Conservation (phyloP, 53 echinoderm and acorn worm species). For the Echinometra lucunter region DNA sequence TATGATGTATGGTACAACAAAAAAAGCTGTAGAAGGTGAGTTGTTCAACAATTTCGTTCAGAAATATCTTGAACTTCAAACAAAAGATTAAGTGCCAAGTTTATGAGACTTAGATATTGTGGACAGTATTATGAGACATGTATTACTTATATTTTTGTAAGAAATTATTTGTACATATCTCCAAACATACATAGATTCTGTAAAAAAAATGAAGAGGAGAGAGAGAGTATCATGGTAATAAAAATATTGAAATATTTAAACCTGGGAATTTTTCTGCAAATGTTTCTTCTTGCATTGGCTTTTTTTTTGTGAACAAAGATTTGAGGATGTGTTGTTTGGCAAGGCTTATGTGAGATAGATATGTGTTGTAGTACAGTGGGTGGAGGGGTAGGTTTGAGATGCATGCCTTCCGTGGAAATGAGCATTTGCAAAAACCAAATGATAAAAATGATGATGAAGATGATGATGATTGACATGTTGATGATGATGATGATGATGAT, state of each 20-base stretch:
- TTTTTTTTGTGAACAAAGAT: no score
- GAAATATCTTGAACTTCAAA: not conserved
- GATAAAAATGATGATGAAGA: conserved; percentile 15
- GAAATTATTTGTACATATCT: conserved; percentile 66
- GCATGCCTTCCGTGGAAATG: no score
- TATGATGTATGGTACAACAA: not conserved
- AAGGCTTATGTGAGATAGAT: no score
- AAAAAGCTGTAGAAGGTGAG: not conserved
- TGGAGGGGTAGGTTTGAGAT: no score
- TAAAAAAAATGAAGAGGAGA: conserved; percentile 10
- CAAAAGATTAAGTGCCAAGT: conserved; percentile 63
- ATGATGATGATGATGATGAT: not conserved
- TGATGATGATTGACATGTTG: not conserved
- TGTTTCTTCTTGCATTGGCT: no score
- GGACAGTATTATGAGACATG: conserved; percentile 67
- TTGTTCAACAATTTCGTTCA: not conserved
- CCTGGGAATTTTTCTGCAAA: not conserved
- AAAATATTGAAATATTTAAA: conserved; percentile 67
- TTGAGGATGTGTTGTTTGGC: no score
- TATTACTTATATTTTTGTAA: conserved; percentile 69
- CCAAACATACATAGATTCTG: conserved; percentile 65
- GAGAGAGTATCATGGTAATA: conserved; percentile 56
- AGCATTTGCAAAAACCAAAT: no score
- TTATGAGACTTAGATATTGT: not conserved
- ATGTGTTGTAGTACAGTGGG: no score